Evolutionary conservation across 2,888 invertebrate genomes (phyloP), one percentile per base, ranked within the genome.

Genomic region (Drosophila cognata): DNA sequence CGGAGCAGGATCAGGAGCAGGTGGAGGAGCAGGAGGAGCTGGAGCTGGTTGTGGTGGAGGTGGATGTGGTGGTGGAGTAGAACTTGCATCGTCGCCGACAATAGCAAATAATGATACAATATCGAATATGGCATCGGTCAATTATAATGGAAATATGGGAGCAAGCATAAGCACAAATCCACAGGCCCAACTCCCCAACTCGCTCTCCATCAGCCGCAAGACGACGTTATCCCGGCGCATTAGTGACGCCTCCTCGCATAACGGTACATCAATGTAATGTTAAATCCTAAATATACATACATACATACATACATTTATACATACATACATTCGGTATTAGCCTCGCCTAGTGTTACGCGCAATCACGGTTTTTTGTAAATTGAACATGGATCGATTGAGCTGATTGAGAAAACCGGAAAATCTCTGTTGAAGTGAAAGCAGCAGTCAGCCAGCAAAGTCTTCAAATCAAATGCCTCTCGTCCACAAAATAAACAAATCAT

Each of bases 31-130:
- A 8, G 53, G 21, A 18, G 36, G 36, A 57, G 21, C 21, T 21
- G 96, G 36, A 11, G 28, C 35, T n/a, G 53, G 36, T 18, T 21
- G 16, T 25, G 35, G 25, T 5, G 21, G 16, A 4, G 21, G 4
- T 4, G 28, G 25, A 11, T n/a, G 21, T 4, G 48, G 28, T 1
- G 25, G 3, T 8, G 33, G 25, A 28, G 8, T 16, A 57, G 96
- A 97, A 0, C 93, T 95, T 29, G 96, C 97, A 0, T 96, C 97
- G 7, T 97, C 97, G 0, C 97, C 97, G 0, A 97, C 97, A 1
- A 94, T 96, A 81, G 11, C 36, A 25, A 35, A 36, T 25, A 97
- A 97, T 84, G 97, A 97, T 89, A 95, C 28, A 1, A 95, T 97
- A 86, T 97, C 97, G 0, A 97, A 97, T 91, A 91, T 92, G 16